phyloP scores from a whole-genome alignment of 2,888 invertebrate genomes.

The Torymus aiolomorphi region DNA sequence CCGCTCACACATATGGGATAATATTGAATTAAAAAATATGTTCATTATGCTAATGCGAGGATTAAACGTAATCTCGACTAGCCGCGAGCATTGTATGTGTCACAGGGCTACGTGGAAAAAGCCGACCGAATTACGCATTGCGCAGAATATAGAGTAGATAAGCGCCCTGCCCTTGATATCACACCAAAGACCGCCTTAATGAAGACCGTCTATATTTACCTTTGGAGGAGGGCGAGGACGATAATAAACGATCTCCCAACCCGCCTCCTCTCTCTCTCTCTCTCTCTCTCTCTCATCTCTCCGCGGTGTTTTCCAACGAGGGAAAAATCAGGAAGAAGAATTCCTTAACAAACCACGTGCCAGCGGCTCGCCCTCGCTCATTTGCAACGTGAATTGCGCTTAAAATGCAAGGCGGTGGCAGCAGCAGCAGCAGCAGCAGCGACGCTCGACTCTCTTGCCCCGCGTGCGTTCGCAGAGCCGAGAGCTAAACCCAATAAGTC shows the following conservation, averaged over 20 bases:
- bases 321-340: constrained; percentile 26
- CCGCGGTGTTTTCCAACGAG: not conserved
- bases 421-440: not conserved
- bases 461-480: no score
- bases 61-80: no score
- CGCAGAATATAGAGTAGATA: constrained; percentile 5
- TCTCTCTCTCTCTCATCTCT: not conserved
- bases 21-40: not conserved
- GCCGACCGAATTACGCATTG: constrained; percentile 17
- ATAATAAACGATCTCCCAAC: constrained; percentile 32
- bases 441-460: not conserved
- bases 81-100: no score
- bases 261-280: no score
- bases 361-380: constrained; percentile 25
- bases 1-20: no score
- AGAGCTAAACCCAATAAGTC: constrained; percentile 50
- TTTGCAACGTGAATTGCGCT: constrained; percentile 52
- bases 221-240: not conserved
- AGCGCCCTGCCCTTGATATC: not conserved
- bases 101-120: not conserved
- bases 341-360: constrained; percentile 25
- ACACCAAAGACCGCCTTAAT: not conserved
- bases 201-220: not conserved
- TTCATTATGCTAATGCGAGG: not conserved
- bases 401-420: constrained; percentile 35